phyloP scores from a whole-genome alignment of 2,888 invertebrate genomes.

The Stegana nigrithorax region DNA sequence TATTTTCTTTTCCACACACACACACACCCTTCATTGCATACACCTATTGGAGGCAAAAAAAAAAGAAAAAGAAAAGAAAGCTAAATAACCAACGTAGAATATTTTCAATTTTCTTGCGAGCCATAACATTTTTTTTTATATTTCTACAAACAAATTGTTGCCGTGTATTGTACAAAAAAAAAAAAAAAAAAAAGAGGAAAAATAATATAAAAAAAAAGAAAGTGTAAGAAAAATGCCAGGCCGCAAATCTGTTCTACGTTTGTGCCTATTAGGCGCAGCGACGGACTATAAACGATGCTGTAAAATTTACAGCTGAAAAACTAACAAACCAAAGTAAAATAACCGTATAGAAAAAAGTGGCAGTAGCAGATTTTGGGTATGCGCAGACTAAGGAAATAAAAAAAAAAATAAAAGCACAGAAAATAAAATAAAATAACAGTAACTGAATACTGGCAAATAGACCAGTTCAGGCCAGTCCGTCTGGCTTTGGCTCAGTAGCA shows the following conservation, averaged over 20 bases:
- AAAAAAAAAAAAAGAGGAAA: not conserved
- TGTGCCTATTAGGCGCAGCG: conserved; percentile 8
- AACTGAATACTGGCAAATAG: not conserved
- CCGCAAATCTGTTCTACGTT: conserved; percentile 14
- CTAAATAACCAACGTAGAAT: too few species aligned
- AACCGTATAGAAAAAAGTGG: not conserved
- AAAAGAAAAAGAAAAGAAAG: too few species aligned
- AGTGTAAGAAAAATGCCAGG: not conserved
- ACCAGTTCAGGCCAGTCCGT: too few species aligned
- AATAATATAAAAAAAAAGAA: not conserved
- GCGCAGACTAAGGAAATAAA: not conserved
- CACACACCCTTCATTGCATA: too few species aligned
- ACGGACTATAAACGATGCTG: conserved; percentile 4
- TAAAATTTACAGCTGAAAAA: conserved; percentile 5
- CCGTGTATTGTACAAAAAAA: too few species aligned
- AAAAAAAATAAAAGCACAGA: not conserved
- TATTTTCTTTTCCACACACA: too few species aligned
- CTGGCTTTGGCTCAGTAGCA: conserved; percentile 1
- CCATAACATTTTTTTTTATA: too few species aligned
- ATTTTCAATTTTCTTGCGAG: too few species aligned
- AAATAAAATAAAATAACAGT: not conserved
- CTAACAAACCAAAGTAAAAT: not conserved
- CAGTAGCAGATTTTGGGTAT: not conserved
- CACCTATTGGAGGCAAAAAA: too few species aligned
- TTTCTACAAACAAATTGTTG: too few species aligned